phyloP scores from a whole-genome alignment of 2,888 invertebrate species.

The Dendrolimus pini region DNA sequence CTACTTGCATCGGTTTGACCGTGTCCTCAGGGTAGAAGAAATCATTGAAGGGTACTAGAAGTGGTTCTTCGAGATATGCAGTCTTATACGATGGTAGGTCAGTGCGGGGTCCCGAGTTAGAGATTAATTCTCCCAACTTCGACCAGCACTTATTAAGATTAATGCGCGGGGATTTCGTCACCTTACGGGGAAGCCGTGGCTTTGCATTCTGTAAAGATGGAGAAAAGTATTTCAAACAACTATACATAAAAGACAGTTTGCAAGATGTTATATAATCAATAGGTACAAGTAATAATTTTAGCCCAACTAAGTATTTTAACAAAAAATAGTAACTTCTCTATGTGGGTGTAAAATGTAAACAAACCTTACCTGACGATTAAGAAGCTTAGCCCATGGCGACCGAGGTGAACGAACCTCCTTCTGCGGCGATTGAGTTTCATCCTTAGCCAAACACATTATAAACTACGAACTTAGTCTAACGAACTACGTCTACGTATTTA shows the following conservation, averaged over 20 bases:
- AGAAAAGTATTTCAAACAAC: conserved; percentile 22
- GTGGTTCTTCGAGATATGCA: conserved; percentile 60
- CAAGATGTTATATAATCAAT: not conserved
- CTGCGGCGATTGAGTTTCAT: conserved; percentile 57
- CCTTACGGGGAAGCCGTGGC: conserved; percentile 74
- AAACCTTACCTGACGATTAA: conserved; percentile 72
- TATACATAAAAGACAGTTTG: too few relatives aligned
- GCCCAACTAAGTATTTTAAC: too few relatives aligned
- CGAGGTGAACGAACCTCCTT: conserved; percentile 64
- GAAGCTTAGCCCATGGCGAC: conserved; percentile 76
- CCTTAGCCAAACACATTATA: conserved; percentile 76
- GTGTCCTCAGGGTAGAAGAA: conserved; percentile 59
- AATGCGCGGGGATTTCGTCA: conserved; percentile 75
- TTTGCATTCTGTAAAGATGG: conserved; percentile 71
- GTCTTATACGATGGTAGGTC: conserved; percentile 70
- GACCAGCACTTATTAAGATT: conserved; percentile 81
- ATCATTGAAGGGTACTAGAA: conserved; percentile 56
- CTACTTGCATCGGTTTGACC: conserved; percentile 56
- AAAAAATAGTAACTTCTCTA: too few relatives aligned
- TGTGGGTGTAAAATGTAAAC: not conserved
- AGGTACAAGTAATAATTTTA: too few relatives aligned
- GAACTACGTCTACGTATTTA: conserved; percentile 63
- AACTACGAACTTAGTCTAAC: conserved; percentile 48
- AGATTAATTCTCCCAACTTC: conserved; percentile 76
- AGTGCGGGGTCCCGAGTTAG: conserved; percentile 57